Evolutionary conservation across 2,113 vertebrate genomes (phyloP).

Genomic region (Eretmochelys imbricata): DNA sequence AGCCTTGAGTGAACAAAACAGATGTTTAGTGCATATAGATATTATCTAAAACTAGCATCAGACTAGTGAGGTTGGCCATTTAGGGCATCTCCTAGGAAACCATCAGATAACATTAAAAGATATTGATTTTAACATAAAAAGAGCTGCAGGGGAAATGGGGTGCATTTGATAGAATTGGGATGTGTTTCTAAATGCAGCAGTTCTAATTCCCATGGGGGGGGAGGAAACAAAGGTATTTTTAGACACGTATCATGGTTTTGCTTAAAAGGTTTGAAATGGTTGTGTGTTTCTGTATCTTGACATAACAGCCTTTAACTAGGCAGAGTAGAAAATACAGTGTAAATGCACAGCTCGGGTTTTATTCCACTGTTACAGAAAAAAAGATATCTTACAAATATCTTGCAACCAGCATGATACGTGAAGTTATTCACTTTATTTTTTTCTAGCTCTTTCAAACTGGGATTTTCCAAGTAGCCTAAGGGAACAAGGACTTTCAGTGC

Average conservation of each 20-base stretch:
- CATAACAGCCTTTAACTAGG: slow-evolving; percentile 38
- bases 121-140: slow-evolving; percentile 81
- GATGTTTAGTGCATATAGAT: slow-evolving; percentile 78
- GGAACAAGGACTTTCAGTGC: slow-evolving; percentile 19
- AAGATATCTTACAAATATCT: not conserved
- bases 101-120: slow-evolving; percentile 81
- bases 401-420: not conserved
- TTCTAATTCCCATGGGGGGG: slow-evolving; percentile 55
- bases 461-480: slow-evolving; percentile 30
- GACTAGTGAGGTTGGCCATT: slow-evolving; percentile 72
- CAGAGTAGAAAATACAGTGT: not conserved
- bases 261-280: slow-evolving; percentile 27
- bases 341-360: not conserved
- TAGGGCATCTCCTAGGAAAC: slow-evolving; percentile 86
- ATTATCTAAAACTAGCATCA: slow-evolving; percentile 76
- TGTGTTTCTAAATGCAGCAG: slow-evolving; percentile 56
- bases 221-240: not conserved
- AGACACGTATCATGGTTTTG: slow-evolving; percentile 1
- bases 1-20: slow-evolving; percentile 77
- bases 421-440: not conserved
- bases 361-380: not conserved
- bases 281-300: not conserved
- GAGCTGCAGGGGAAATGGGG: slow-evolving; percentile 70
- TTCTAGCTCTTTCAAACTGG: slow-evolving; percentile 9
- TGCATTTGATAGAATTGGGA: slow-evolving; percentile 67